Percentiles rank a stretch among this genome's conserved stretches.
phyloP scores from a whole-genome alignment of 2,888 invertebrate species.

The Homarus gammarus region DNA sequence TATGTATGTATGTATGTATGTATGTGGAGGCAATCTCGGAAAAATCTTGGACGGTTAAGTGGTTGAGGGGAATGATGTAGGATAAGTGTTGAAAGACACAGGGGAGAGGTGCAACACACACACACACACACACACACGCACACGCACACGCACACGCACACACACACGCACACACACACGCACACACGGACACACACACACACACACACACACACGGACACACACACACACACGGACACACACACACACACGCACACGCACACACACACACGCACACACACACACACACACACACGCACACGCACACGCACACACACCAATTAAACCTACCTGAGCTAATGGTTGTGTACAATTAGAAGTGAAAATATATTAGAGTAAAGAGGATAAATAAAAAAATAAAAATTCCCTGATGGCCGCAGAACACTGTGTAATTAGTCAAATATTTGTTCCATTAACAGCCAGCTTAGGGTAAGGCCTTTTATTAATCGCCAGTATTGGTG shows the following conservation, averaged over 20 bases:
- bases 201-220: constrained; percentile 3
- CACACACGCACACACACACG: background rate
- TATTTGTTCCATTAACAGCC: too few species aligned
- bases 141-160: background rate
- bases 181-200: background rate
- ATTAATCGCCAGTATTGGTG: too few species aligned
- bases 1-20: background rate
- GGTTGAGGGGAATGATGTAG: too few species aligned
- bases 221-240: background rate
- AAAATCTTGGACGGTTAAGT: too few species aligned
- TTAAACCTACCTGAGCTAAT: background rate
- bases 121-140: background rate
- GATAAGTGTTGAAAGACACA: too few species aligned
- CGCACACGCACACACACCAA: background rate
- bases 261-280: background rate
- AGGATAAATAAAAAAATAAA: too few species aligned
- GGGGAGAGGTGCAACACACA: too few species aligned
- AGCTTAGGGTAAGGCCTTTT: too few species aligned
- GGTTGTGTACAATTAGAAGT: too few species aligned
- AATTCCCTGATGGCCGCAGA: too few species aligned
- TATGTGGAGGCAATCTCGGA: background rate
- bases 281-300: background rate
- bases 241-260: constrained; percentile 2
- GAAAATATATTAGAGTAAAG: too few species aligned
- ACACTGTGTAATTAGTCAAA: too few species aligned